These are phyloP conservation scores for Hypotaenidia okinawae DNA, from an alignment of 2,797 vertebrate genomes.

Conservation along the genomic window DNA sequence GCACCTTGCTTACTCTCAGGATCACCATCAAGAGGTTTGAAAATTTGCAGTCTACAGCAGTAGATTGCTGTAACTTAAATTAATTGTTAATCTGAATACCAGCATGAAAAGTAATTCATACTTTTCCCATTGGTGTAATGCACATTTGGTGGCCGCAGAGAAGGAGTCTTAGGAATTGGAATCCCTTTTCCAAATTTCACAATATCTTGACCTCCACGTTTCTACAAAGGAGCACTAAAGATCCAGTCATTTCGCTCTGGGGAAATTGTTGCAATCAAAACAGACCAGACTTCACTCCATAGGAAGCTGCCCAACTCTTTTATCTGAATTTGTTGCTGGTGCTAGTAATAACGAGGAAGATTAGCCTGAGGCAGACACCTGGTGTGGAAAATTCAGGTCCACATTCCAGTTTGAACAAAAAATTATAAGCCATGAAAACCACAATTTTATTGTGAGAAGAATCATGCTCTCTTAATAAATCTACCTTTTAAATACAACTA, in stretches of 20 bases:
- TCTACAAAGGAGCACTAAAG: neutral
- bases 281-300: neutral
- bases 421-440: neutral
- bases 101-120: neutral
- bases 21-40: neutral
- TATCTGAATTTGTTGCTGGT: neutral
- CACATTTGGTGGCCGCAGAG: neutral
- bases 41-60: neutral
- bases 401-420: neutral
- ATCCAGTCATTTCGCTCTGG: neutral
- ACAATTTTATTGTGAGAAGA: neutral
- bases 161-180: neutral
- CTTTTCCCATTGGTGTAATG: neutral
- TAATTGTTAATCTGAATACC: neutral
- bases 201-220: neutral
- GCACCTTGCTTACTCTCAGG: neutral
- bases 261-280: neutral
- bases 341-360: neutral
- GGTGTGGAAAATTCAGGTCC: slow-evolving; percentile 1
- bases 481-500: neutral
- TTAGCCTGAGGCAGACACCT: slow-evolving; percentile 1
- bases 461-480: neutral
- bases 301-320: neutral
- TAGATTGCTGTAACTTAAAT: neutral
- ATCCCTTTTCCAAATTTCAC: neutral